These are phyloP conservation scores for Rhinichthys osculus DNA, from an alignment of 2,797 vertebrate genomes.

Conservation along the genomic window DNA sequence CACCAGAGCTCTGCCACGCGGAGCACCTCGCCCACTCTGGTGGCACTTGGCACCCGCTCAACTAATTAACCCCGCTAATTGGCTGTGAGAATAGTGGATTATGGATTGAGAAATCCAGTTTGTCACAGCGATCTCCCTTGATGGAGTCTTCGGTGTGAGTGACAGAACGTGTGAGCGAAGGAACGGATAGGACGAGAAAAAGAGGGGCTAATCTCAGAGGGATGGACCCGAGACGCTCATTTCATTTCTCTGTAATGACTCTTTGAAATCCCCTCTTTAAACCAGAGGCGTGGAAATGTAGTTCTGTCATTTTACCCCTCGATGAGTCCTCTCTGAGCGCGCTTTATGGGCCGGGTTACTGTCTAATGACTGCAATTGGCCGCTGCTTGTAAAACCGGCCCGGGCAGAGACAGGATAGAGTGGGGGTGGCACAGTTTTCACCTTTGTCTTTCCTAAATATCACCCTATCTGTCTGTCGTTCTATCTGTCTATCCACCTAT, in stretches of 20 bases:
- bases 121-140: conserved; percentile 69
- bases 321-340: conserved; percentile 30
- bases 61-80: conserved; percentile 77
- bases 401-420: background rate
- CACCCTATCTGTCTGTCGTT: background rate
- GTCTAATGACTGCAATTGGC: conserved; percentile 35
- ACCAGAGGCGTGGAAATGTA: conserved; percentile 66
- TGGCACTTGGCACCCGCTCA: conserved; percentile 72
- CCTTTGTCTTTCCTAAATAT: conserved; percentile 53
- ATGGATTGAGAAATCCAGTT: conserved; percentile 71
- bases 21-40: conserved; percentile 50
- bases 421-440: background rate
- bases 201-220: conserved; percentile 39
- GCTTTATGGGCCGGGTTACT: conserved; percentile 51
- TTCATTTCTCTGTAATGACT: conserved; percentile 69
- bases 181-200: conserved; percentile 14
- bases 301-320: conserved; percentile 54
- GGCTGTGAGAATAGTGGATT: conserved; percentile 68
- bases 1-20: background rate
- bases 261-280: conserved; percentile 66
- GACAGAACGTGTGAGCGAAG: conserved; percentile 34
- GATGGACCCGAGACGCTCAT: conserved; percentile 56
- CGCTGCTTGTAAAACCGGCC: conserved; percentile 23
- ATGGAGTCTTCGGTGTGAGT: conserved; percentile 62
- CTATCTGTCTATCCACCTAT: background rate